Conservation (phyloP, 1,140 invertebrate species). For the Leptinotarsa lineolata region DNA sequence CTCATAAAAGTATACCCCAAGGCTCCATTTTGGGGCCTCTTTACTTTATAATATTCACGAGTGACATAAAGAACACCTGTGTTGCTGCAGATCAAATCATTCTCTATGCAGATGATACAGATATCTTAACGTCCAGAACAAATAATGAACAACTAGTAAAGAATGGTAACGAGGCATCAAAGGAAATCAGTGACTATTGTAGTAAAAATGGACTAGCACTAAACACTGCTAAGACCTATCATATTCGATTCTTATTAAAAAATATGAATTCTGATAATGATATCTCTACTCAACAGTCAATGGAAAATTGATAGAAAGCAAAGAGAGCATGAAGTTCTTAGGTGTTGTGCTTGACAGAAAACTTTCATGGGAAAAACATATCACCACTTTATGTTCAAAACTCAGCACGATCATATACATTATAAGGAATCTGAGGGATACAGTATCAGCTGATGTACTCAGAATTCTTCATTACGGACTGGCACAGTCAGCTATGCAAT, state of each 20-base stretch:
- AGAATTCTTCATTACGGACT: not conserved
- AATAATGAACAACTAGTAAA: conserved; percentile 13
- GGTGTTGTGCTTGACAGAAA: conserved; percentile 5
- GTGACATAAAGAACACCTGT: conserved; percentile 12
- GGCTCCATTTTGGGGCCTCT: conserved; percentile 14
- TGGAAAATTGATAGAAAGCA: conserved; percentile 16
- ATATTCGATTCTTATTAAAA: no score
- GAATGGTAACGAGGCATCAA: conserved; percentile 9
- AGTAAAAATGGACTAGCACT: conserved; percentile 16
- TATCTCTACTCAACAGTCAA: conserved; percentile 17
- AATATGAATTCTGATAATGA: conserved; percentile 12
- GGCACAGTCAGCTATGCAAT: conserved; percentile 8
- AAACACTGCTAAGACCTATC: conserved; percentile 15
- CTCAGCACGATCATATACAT: no score
- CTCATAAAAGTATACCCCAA: conserved; percentile 13
- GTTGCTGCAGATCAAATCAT: conserved; percentile 7
- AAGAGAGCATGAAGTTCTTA: conserved; percentile 3
- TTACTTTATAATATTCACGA: conserved; percentile 10
- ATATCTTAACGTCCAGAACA: conserved; percentile 6
- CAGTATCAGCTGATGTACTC: no score
- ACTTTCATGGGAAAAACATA: no score
- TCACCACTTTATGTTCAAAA: no score
- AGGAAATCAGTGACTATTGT: not conserved
- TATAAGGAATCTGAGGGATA: no score
- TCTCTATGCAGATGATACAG: conserved; percentile 17